Percentiles rank a stretch among this genome's conserved stretches.
Evolutionary conservation across 2,113 vertebrate species (phyloP).

Genomic region (Cygnus buccinator): DNA sequence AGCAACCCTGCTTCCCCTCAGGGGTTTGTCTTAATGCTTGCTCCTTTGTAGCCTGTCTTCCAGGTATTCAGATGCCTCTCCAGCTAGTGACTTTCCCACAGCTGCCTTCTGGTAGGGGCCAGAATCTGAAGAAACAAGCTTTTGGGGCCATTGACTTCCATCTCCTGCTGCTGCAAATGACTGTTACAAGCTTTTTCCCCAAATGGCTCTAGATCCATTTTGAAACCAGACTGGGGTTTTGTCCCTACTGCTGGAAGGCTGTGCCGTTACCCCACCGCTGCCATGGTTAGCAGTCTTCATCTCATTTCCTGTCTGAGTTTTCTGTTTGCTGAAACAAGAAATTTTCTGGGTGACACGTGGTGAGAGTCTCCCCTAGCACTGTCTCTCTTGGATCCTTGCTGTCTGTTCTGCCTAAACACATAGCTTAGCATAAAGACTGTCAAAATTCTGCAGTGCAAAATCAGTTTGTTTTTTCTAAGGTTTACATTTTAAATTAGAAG

Average conservation of each 20-base stretch:
- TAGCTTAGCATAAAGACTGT: background rate
- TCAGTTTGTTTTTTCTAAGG: background rate
- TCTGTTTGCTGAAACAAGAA: background rate
- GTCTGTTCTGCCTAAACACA: background rate
- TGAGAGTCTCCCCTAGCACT: background rate
- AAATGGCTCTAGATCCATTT: background rate
- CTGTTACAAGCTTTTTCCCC: background rate
- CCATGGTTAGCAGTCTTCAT: background rate
- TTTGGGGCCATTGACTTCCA: background rate
- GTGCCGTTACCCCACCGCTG: background rate
- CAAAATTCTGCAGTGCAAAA: background rate
- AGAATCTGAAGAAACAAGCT: background rate
- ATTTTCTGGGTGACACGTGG: background rate
- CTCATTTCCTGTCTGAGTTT: background rate
- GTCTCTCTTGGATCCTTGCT: background rate
- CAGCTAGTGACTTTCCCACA: background rate
- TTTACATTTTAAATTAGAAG: background rate
- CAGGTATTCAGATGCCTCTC: conserved; percentile 19
- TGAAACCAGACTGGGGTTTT: background rate
- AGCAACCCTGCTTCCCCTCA: background rate
- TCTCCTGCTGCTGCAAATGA: background rate
- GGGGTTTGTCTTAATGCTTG: conserved; percentile 1
- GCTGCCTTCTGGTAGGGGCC: background rate
- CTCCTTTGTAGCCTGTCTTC: conserved; percentile 37
- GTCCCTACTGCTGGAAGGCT: background rate